phyloP scores from a whole-genome alignment of 2,797 vertebrate genomes.

The Synaphobranchus kaupii region DNA sequence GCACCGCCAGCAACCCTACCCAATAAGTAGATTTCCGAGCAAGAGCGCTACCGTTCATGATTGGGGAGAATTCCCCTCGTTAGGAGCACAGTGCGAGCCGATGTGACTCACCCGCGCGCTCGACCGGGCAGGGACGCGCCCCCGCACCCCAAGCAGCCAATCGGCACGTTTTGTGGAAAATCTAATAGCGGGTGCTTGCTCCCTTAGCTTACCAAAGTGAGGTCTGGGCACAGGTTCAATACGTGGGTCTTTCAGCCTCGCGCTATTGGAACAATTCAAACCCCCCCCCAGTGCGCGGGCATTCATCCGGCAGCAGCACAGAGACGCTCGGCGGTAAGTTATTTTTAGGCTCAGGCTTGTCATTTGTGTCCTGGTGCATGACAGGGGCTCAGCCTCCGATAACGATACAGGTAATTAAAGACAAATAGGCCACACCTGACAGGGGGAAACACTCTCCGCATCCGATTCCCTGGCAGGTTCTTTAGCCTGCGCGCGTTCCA shows the following conservation, averaged over 20 bases:
- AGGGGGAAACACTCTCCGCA: not conserved
- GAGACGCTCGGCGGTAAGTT: constrained; percentile 55
- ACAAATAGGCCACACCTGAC: not conserved
- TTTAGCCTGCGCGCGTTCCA: not conserved
- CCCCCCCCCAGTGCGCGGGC: constrained; percentile 58
- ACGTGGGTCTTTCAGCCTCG: constrained; percentile 53
- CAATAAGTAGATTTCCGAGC: constrained; percentile 3
- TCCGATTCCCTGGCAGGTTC: not conserved
- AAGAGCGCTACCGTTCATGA: not conserved
- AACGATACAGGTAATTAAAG: constrained; percentile 9
- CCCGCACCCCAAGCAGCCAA: too few species aligned
- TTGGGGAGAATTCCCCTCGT: constrained; percentile 1
- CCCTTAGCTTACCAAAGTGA: not conserved
- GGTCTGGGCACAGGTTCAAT: constrained; percentile 22
- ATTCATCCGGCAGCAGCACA: constrained; percentile 41
- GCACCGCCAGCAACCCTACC: not conserved
- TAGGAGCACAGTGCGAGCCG: not conserved
- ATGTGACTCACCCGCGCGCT: not conserved
- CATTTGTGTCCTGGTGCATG: constrained; percentile 60
- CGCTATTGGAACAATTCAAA: constrained; percentile 59
- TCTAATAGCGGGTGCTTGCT: not conserved
- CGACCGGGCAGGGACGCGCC: not conserved
- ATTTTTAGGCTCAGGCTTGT: constrained; percentile 66
- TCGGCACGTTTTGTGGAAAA: not conserved
- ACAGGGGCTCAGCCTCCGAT: not conserved